These are phyloP conservation scores for Dysidea cf. avara DNA, from an alignment of 37 sponge, comb jelly and placozoan genomes.

Conservation along the genomic window DNA sequence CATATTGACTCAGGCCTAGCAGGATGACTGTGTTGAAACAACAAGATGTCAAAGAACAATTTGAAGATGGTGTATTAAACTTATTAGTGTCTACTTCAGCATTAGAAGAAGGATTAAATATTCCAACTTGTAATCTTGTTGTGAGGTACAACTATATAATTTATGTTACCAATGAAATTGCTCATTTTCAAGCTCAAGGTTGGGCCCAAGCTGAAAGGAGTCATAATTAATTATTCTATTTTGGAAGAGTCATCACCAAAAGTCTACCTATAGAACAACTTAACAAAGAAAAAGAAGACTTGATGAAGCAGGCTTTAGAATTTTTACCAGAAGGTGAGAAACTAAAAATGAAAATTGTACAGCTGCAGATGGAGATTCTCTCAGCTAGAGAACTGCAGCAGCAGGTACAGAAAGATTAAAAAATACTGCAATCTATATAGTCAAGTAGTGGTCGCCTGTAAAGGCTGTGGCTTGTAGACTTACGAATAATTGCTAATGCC, in stretches of 20 bases:
- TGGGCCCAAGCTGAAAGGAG: constrained; percentile 57
- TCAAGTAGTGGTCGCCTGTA: too few species aligned
- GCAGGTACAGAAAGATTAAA: too few species aligned
- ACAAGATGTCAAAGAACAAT: constrained; percentile 58
- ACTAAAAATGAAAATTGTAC: not conserved
- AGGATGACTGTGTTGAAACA: constrained; percentile 70
- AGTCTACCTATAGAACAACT: constrained; percentile 2
- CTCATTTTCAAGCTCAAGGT: constrained; percentile 69
- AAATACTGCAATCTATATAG: too few species aligned
- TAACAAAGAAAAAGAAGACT: constrained; percentile 17
- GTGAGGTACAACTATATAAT: constrained; percentile 73
- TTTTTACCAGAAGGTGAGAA: constrained; percentile 13
- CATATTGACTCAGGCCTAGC: too few species aligned
- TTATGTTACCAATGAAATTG: constrained; percentile 77
- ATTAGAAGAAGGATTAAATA: constrained; percentile 92
- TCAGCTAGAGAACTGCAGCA: too few species aligned
- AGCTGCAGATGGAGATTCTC: not conserved
- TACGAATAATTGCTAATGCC: too few species aligned
- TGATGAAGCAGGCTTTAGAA: constrained; percentile 8
- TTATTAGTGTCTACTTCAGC: constrained; percentile 84
- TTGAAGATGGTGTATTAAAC: constrained; percentile 72
- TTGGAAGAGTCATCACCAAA: constrained; percentile 3
- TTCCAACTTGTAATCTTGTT: constrained; percentile 84
- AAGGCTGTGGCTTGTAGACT: too few species aligned
- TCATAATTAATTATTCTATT: constrained; percentile 9